Evolutionary conservation across 2,888 invertebrate genomes (phyloP), one percentile per base, ranked within the genome.

Genomic region (Trissoscelio sp.): DNA sequence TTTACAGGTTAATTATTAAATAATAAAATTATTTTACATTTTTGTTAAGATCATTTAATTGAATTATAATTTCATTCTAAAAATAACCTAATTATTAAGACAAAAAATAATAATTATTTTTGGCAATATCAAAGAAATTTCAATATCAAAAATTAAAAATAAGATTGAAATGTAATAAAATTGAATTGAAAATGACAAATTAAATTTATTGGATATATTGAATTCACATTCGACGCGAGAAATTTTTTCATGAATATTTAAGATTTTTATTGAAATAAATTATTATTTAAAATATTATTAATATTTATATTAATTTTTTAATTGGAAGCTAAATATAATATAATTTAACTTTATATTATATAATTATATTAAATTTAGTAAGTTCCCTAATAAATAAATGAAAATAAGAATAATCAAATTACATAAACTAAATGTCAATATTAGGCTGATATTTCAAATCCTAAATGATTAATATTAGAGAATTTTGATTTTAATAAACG

Each of bases 291-390:
- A 93, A 92, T 55, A 39, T n/a, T n/a, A 70, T 79, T 14, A 73
- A 37, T 9, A 79, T 64, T 70, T 57, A 42, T 91, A 93, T 37
- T 94, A 93, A 92, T 93, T 91, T 93, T 93, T 93, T 94, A 93
- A 94, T 94, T 95, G 94, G 94, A 95, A 95, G 91, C 94, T 93
- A 95, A 93, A 93, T 93, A 93, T 95, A n/a, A n/a, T n/a, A n/a
- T n/a, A n/a, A 94, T 93, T 94, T 88, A n/a, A n/a, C n/a, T 53
- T 92, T 94, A 94, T 94, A 94, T 92, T 94, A 94, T 93, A 94
- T 93, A 94, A 93, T 91, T 7, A 73, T 67, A 7, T 80, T 84
- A 75, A 79, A 57, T n/a, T n/a, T n/a, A n/a, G n/a, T n/a, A 85
- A 86, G 94, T 94, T 93, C 95, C 95, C 93, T 95, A 95, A 87